Conservation (phyloP, 2,888 invertebrate genomes). For the Diarsia rubi region DNA sequence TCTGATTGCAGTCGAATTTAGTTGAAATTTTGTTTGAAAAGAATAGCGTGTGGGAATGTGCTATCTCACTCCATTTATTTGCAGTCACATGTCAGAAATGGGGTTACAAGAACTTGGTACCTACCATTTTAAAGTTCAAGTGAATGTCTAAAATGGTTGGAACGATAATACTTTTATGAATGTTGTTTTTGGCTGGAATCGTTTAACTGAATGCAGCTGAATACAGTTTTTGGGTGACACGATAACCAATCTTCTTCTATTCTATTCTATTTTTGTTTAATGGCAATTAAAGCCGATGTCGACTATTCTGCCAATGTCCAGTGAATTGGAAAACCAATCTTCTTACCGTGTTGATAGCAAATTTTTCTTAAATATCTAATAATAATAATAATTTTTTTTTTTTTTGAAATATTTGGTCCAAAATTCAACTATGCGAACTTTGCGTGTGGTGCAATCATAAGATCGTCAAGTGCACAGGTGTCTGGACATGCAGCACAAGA, state of each 20-base stretch:
- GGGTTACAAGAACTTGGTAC: not conserved
- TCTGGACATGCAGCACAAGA: no score
- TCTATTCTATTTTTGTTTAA: no score
- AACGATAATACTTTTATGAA: not conserved
- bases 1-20: conserved; percentile 55
- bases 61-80: conserved; percentile 21
- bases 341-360: no score
- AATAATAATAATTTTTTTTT: no score
- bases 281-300: no score
- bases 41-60: conserved; percentile 18
- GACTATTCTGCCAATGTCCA: no score
- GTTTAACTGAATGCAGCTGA: not conserved
- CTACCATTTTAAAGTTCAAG: not conserved
- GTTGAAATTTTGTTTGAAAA: conserved; percentile 35
- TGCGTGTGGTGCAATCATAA: no score
- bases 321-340: no score
- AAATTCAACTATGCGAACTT: no score
- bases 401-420: no score
- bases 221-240: not conserved
- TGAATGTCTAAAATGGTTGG: not conserved
- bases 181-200: not conserved
- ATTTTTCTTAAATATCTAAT: no score
- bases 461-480: no score
- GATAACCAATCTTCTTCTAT: not conserved
- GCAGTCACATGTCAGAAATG: not conserved